phyloP scores from a whole-genome alignment of 2,113 vertebrate genomes.

The Eretmochelys imbricata region DNA sequence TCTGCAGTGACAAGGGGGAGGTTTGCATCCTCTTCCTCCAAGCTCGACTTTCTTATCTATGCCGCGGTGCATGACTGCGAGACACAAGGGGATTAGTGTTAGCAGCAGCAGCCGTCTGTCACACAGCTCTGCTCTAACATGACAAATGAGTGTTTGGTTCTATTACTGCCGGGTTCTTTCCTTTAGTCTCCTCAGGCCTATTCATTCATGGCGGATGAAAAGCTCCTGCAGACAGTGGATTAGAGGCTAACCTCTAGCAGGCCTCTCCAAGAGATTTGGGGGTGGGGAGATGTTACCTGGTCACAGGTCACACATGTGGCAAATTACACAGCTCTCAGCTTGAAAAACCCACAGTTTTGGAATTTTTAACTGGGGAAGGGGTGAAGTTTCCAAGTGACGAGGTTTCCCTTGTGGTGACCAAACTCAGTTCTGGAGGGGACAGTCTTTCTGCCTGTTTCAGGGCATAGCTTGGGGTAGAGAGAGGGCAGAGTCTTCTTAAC shows the following conservation, averaged over 20 bases:
- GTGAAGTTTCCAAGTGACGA: neutral
- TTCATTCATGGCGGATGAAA: neutral
- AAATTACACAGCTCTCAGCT: neutral
- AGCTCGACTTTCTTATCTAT: neutral
- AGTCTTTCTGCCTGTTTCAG: neutral
- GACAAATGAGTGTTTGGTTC: conserved; percentile 18
- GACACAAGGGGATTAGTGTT: conserved; percentile 17
- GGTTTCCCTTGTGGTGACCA: neutral
- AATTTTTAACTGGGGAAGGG: neutral
- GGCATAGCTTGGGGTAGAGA: neutral
- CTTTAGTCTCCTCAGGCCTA: neutral
- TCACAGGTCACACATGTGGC: conserved; percentile 12
- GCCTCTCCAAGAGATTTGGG: neutral
- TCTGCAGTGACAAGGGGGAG: neutral
- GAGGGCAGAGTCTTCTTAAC: neutral
- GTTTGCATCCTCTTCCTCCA: neutral
- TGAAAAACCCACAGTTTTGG: neutral
- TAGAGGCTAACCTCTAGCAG: neutral
- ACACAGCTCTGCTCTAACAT: conserved; percentile 38
- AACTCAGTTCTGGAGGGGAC: neutral
- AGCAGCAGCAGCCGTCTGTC: neutral
- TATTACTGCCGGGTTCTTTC: neutral
- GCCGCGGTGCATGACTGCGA: conserved; percentile 1
- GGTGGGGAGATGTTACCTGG: neutral
- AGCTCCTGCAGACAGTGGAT: neutral